Evolutionary conservation across 1,140 invertebrate species (phyloP).

Genomic region (Anastatus disparis): DNA sequence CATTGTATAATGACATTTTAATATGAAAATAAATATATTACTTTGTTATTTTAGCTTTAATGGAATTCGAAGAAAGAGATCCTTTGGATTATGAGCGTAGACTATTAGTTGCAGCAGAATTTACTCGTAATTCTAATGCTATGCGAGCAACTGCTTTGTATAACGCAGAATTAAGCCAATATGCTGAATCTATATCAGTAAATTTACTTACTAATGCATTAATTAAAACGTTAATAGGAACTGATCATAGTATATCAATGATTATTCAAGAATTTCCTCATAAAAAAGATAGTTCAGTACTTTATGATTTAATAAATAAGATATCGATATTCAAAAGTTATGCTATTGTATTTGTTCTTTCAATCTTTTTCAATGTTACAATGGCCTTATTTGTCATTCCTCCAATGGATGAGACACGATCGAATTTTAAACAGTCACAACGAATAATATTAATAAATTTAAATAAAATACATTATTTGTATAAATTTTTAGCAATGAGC

Average conservation of each 20-base stretch:
- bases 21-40: too few relatives aligned
- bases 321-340: too few relatives aligned
- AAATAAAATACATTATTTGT: slow-evolving; percentile 6
- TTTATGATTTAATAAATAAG: too few relatives aligned
- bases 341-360: slow-evolving; percentile 49
- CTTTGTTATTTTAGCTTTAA: too few relatives aligned
- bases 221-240: slow-evolving; percentile 49
- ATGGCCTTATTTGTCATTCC: slow-evolving; percentile 51
- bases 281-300: slow-evolving; percentile 31
- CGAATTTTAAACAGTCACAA: slow-evolving; percentile 74
- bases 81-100: slow-evolving; percentile 55
- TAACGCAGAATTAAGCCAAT: slow-evolving; percentile 50
- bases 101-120: slow-evolving; percentile 57
- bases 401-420: slow-evolving; percentile 59
- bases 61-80: slow-evolving; percentile 47
- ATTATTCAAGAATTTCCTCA: slow-evolving; percentile 53
- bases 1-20: background rate
- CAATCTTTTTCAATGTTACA: slow-evolving; percentile 49
- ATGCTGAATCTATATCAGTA: slow-evolving; percentile 55
- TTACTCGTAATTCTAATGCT: slow-evolving; percentile 47
- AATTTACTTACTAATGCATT: slow-evolving; percentile 58
- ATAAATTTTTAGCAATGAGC: slow-evolving; percentile 46
- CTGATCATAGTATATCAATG: slow-evolving; percentile 50
- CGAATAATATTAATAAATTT: slow-evolving; percentile 53
- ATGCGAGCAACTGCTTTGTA: slow-evolving; percentile 56